Evolutionary conservation across 2,113 vertebrate species (phyloP).

Genomic region (Vulpes ferrilata): DNA sequence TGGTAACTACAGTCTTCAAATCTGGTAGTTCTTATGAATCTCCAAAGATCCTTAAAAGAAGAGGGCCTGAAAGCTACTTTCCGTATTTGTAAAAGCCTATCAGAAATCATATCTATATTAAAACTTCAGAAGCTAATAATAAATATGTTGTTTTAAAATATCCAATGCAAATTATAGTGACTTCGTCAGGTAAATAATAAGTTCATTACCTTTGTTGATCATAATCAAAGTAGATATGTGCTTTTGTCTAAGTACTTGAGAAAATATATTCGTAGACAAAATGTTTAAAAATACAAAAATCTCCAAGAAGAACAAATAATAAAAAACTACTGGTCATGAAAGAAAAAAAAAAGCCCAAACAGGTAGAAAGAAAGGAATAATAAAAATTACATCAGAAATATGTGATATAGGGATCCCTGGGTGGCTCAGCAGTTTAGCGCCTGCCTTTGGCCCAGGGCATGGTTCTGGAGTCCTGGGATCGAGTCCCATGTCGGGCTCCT

Average conservation of each 20-base stretch:
- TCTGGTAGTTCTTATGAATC: neutral
- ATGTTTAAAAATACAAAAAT: neutral
- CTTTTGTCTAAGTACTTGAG: constrained; percentile 11
- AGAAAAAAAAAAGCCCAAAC: no score
- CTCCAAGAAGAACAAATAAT: neutral
- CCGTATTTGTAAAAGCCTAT: neutral
- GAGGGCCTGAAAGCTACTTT: neutral
- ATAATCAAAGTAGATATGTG: neutral
- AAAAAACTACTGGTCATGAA: neutral
- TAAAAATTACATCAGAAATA: no score
- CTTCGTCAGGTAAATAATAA: neutral
- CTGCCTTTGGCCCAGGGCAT: no score
- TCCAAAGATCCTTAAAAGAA: constrained; percentile 42
- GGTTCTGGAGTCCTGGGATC: no score
- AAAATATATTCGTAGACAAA: neutral
- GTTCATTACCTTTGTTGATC: neutral
- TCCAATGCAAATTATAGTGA: neutral
- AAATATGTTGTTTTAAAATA: neutral
- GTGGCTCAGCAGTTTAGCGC: no score
- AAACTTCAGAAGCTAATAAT: neutral
- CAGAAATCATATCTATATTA: neutral
- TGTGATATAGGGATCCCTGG: no score
- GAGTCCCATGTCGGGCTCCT: no score
- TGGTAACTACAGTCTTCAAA: neutral
- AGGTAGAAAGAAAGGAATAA: no score